These are phyloP conservation scores for Anguilla obscura DNA, from an alignment of 2,797 vertebrate genomes.

Conservation along the genomic window DNA sequence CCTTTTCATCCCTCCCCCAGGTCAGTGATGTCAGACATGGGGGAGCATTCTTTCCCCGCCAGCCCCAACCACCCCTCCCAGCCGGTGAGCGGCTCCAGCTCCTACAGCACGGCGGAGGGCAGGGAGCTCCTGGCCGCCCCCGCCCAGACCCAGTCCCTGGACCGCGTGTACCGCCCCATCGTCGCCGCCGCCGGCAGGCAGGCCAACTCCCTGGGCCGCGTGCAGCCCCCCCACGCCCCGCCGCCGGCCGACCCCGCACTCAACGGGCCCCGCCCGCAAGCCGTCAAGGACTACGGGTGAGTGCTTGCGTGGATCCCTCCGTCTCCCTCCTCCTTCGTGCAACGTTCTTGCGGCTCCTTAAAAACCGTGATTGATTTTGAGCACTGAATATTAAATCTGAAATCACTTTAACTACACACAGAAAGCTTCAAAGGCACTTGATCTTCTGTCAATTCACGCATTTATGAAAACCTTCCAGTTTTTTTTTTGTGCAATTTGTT, in stretches of 20 bases:
- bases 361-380: neutral
- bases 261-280: slow-evolving; percentile 83
- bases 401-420: neutral
- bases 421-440: neutral
- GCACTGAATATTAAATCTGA: neutral
- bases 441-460: neutral
- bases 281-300: slow-evolving; percentile 83
- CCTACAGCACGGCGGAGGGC: slow-evolving; percentile 67
- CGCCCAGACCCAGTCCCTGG: slow-evolving; percentile 74
- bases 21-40: slow-evolving; percentile 78
- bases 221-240: slow-evolving; percentile 73
- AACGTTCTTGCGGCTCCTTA: too few species aligned
- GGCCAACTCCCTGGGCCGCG: slow-evolving; percentile 78
- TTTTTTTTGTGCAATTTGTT: neutral
- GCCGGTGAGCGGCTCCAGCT: slow-evolving; percentile 67
- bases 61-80: slow-evolving; percentile 83
- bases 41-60: slow-evolving; percentile 81
- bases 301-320: slow-evolving; percentile 21
- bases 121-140: slow-evolving; percentile 77
- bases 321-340: neutral
- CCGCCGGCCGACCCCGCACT: slow-evolving; percentile 74
- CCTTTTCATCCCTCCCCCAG: slow-evolving; percentile 54
- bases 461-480: neutral
- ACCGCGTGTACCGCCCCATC: slow-evolving; percentile 74
- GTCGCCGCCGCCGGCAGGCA: slow-evolving; percentile 57